Percentiles rank a stretch among this genome's conserved stretches.
phyloP scores from a whole-genome alignment of 2,113 vertebrate species.

The Laticauda laticaudata region DNA sequence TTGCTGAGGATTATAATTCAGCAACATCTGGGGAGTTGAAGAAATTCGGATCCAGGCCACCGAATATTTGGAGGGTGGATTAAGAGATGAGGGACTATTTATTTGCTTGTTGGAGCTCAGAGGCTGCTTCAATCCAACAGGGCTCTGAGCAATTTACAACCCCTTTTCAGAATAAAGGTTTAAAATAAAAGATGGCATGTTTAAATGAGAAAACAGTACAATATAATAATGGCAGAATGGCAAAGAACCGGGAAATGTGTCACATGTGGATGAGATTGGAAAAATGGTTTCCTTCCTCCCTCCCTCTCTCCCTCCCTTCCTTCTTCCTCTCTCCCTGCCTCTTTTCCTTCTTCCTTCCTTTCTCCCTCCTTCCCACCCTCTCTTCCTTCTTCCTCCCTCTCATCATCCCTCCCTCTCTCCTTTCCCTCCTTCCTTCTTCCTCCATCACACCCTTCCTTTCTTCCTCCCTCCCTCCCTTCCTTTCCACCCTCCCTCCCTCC shows the following conservation, averaged over 20 bases:
- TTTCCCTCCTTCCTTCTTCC: too few species aligned
- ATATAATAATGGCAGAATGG: background rate
- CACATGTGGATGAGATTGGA: background rate
- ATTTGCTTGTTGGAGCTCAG: background rate
- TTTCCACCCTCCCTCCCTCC: too few species aligned
- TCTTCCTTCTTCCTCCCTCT: too few species aligned
- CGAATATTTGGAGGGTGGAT: background rate
- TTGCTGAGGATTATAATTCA: background rate
- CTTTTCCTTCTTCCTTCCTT: too few species aligned
- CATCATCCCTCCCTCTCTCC: too few species aligned
- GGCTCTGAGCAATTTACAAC: background rate
- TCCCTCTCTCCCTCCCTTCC: too few species aligned
- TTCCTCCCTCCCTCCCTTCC: too few species aligned
- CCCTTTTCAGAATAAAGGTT: background rate
- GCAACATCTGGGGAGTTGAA: background rate
- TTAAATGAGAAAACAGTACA: background rate
- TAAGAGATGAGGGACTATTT: background rate
- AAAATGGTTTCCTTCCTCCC: background rate
- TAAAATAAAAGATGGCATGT: background rate
- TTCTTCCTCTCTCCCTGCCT: too few species aligned
- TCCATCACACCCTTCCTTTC: too few species aligned
- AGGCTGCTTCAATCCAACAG: background rate
- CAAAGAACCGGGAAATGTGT: background rate
- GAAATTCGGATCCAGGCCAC: background rate
- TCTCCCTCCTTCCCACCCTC: too few species aligned